Evolutionary conservation across 2,113 vertebrate genomes (phyloP).

Genomic region (Alligator mississippiensis): DNA sequence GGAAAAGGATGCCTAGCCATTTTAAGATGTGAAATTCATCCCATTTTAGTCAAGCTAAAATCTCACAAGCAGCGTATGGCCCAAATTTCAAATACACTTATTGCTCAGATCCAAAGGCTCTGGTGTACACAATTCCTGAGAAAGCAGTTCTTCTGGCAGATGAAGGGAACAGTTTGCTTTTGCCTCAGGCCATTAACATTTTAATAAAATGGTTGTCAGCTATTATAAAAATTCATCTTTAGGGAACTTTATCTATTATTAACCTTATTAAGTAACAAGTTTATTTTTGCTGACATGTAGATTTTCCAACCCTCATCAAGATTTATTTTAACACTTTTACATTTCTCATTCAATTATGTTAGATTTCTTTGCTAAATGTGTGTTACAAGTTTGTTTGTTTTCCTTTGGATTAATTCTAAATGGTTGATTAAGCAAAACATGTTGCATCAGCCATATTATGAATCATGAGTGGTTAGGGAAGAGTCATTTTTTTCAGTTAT

Average conservation of each 20-base stretch:
- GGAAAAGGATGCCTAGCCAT: slow-evolving; percentile 38
- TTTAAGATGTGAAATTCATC: slow-evolving; percentile 36
- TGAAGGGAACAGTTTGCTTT: slow-evolving; percentile 81
- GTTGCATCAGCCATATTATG: slow-evolving; percentile 57
- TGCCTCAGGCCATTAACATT: slow-evolving; percentile 81
- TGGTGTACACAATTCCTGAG: slow-evolving; percentile 65
- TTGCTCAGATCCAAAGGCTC: slow-evolving; percentile 69
- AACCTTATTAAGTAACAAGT: slow-evolving; percentile 79
- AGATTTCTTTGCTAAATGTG: slow-evolving; percentile 52
- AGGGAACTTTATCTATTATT: slow-evolving; percentile 79
- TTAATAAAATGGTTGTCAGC: slow-evolving; percentile 80
- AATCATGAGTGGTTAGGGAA: slow-evolving; percentile 32
- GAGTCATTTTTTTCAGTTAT: not conserved
- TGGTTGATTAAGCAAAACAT: slow-evolving; percentile 66
- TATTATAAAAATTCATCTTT: slow-evolving; percentile 79
- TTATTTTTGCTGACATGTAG: slow-evolving; percentile 75
- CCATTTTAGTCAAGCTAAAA: slow-evolving; percentile 33
- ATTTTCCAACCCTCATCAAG: slow-evolving; percentile 66
- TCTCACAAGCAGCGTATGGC: slow-evolving; percentile 56
- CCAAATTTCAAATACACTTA: slow-evolving; percentile 75
- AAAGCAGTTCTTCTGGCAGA: slow-evolving; percentile 79
- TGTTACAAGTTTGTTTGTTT: slow-evolving; percentile 67
- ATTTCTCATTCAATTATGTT: slow-evolving; percentile 65
- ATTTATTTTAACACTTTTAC: slow-evolving; percentile 20
- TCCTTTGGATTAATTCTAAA: slow-evolving; percentile 66